Evolutionary conservation across 2,113 vertebrate genomes (phyloP).

Genomic region (Dermatemys mawii): DNA sequence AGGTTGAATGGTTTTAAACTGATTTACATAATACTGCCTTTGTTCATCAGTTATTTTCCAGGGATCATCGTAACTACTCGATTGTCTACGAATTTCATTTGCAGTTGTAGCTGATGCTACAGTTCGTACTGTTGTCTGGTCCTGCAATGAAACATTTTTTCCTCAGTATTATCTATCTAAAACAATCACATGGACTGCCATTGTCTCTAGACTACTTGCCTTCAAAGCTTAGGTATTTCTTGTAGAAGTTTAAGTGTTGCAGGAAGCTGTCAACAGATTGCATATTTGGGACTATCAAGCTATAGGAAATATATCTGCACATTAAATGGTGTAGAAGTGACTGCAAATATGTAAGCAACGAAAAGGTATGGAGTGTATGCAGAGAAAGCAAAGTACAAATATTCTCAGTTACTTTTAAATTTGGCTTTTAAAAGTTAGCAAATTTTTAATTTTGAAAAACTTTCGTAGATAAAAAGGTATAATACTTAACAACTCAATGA

Average conservation of each 20-base stretch:
- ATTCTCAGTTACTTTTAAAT: conserved; percentile 32
- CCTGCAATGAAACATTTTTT: conserved; percentile 85
- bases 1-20: conserved; percentile 99
- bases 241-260: conserved; percentile 48
- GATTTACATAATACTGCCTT: conserved; percentile 99
- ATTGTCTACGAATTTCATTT: conserved; percentile 99
- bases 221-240: conserved; percentile 69
- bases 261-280: conserved; percentile 54
- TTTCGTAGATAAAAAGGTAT: conserved; percentile 34
- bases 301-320: conserved; percentile 62
- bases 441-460: conserved; percentile 35
- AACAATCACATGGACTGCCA: conserved; percentile 48
- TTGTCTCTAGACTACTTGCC: conserved; percentile 67
- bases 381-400: conserved; percentile 76
- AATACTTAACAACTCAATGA: conserved; percentile 31
- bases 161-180: conserved; percentile 79
- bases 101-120: conserved; percentile 88
- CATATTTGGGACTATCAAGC: conserved; percentile 16
- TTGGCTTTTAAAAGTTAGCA: conserved; percentile 20
- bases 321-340: conserved; percentile 65
- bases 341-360: conserved; percentile 74
- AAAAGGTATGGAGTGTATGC: conserved; percentile 66
- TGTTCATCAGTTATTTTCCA: conserved; percentile 99
- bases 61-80: conserved; percentile 95
- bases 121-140: conserved; percentile 93